Conservation (phyloP, 2,888 invertebrate genomes). For the Sphaerophoria rueppellii region DNA sequence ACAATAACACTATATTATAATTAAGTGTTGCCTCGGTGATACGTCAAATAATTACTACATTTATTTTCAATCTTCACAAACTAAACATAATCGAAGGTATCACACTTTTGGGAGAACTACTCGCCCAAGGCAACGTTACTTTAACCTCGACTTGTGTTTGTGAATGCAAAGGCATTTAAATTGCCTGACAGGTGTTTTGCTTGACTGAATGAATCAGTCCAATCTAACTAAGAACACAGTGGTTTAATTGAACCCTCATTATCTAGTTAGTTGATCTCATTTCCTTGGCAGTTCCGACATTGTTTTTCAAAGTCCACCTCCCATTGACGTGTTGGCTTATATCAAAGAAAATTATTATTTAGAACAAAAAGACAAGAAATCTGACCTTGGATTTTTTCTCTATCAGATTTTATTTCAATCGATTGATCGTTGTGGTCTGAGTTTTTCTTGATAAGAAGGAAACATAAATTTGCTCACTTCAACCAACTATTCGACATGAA, state of each 20-base stretch:
- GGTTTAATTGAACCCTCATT: slow-evolving; percentile 33
- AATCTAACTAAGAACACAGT: slow-evolving; percentile 5
- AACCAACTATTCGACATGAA: too few species aligned
- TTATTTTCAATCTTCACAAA: too few species aligned
- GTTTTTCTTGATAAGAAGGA: not conserved
- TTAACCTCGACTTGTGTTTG: not conserved
- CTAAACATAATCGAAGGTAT: slow-evolving; percentile 7
- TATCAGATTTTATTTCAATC: not conserved
- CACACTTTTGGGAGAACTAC: not conserved
- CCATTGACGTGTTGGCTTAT: not conserved
- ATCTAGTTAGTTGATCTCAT: slow-evolving; percentile 30
- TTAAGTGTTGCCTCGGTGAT: too few species aligned
- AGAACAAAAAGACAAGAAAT: not conserved
- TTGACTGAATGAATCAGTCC: slow-evolving; percentile 30
- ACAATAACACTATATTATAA: too few species aligned
- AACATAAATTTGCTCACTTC: not conserved
- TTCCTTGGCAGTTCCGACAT: slow-evolving; percentile 32
- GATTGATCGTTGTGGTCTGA: not conserved
- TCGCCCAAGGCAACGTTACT: not conserved
- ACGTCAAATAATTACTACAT: too few species aligned
- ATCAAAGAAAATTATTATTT: not conserved
- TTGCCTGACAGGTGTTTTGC: slow-evolving; percentile 30
- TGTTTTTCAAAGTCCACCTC: not conserved
- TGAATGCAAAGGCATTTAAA: not conserved
- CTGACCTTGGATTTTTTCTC: not conserved